Evolutionary conservation across 2,113 vertebrate species (phyloP).

Genomic region (Ia io): DNA sequence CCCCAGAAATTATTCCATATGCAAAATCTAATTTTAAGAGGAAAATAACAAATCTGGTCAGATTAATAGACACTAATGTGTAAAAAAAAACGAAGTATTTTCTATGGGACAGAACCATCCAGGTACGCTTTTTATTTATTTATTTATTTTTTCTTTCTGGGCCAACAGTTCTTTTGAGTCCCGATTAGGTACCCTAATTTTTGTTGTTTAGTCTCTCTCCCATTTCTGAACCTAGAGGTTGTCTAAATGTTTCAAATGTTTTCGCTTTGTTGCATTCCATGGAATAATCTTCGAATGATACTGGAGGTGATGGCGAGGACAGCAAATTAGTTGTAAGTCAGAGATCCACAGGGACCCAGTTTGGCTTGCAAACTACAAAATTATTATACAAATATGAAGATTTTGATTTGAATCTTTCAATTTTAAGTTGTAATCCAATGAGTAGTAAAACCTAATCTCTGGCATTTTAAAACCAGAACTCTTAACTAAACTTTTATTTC

Average conservation of each 20-base stretch:
- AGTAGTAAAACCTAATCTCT: not conserved
- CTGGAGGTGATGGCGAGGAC: not conserved
- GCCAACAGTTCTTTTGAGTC: too few species aligned
- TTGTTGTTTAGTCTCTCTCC: not conserved
- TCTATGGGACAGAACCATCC: not conserved
- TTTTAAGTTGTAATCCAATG: not conserved
- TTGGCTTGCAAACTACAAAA: not conserved
- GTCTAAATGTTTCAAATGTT: not conserved
- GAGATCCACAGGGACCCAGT: not conserved
- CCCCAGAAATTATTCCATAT: not conserved
- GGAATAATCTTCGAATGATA: not conserved
- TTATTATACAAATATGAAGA: not conserved
- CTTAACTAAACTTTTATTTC: not conserved
- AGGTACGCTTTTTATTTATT: too few species aligned
- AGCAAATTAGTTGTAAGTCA: not conserved
- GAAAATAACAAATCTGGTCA: not conserved
- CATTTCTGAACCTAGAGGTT: constrained; percentile 27
- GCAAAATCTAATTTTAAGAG: not conserved
- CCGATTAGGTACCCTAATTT: not conserved
- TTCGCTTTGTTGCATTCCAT: not conserved
- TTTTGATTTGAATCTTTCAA: not conserved
- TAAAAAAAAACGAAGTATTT: not conserved
- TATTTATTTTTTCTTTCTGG: too few species aligned
- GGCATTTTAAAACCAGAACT: not conserved
- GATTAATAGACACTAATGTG: not conserved